phyloP scores from a whole-genome alignment of 1,140 invertebrate genomes.

The Scaptomyza pallida region DNA sequence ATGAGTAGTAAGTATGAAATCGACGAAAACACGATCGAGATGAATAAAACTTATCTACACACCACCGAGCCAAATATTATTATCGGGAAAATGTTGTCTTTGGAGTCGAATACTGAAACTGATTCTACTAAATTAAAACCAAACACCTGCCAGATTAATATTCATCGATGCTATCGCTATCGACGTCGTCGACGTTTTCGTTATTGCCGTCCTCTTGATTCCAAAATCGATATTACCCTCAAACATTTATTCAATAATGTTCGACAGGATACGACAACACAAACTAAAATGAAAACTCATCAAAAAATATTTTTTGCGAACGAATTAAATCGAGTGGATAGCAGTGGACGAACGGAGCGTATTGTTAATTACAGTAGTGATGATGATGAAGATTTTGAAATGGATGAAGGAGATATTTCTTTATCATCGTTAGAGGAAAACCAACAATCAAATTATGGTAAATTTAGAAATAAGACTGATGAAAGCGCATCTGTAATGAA shows the following conservation, averaged over 20 bases:
- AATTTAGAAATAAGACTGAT: slow-evolving; percentile 54
- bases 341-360: slow-evolving; percentile 24
- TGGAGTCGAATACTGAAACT: neutral
- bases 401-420: slow-evolving; percentile 12
- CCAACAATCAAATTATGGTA: slow-evolving; percentile 3
- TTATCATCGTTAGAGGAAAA: no score
- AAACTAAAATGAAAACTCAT: slow-evolving; percentile 46
- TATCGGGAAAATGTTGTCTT: neutral
- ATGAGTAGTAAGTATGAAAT: no score
- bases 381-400: slow-evolving; percentile 50
- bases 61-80: no score
- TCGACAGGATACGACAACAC: neutral
- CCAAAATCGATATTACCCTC: slow-evolving; percentile 46
- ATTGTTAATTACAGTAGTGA: slow-evolving; percentile 71
- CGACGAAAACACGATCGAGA: neutral
- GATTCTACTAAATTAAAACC: neutral
- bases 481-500: slow-evolving; percentile 7
- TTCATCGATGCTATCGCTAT: neutral
- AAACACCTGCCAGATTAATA: slow-evolving; percentile 12
- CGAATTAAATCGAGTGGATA: slow-evolving; percentile 46
- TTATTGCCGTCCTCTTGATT: neutral
- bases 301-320: slow-evolving; percentile 65
- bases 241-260: slow-evolving; percentile 54
- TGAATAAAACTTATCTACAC: no score
- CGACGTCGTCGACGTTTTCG: neutral